phyloP scores from a whole-genome alignment of 2,888 invertebrate genomes.

The Cecidostiba fungosa region DNA sequence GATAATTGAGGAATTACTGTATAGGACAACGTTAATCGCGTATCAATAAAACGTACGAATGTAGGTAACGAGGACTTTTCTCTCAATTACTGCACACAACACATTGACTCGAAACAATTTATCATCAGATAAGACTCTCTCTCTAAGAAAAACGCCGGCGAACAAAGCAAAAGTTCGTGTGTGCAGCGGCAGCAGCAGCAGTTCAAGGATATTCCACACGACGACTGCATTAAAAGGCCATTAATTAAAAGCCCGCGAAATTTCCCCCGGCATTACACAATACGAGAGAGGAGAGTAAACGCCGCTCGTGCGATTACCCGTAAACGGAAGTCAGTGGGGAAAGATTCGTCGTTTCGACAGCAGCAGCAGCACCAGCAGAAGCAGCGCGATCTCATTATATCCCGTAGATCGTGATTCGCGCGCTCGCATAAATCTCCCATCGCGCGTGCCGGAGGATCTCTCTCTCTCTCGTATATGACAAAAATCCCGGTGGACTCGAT shows the following conservation, averaged over 20 bases:
- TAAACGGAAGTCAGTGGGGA: slow-evolving; percentile 57
- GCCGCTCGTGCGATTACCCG: slow-evolving; percentile 38
- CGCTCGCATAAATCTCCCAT: not conserved
- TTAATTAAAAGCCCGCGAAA: slow-evolving; percentile 54
- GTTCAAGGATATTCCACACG: slow-evolving; percentile 33
- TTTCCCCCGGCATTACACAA: slow-evolving; percentile 39
- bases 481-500: slow-evolving; percentile 19
- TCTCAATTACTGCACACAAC: slow-evolving; percentile 39
- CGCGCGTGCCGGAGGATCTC: not conserved
- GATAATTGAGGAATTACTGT: slow-evolving; percentile 41
- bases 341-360: slow-evolving; percentile 56
- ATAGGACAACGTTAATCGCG: not conserved
- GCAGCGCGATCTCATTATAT: slow-evolving; percentile 13
- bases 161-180: not conserved
- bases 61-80: not conserved
- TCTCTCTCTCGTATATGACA: not conserved
- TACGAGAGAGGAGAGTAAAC: not conserved
- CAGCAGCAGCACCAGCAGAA: not conserved
- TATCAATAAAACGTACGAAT: no score
- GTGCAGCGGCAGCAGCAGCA: not conserved
- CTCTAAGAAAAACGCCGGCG: not conserved
- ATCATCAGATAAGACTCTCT: slow-evolving; percentile 24
- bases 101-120: slow-evolving; percentile 26
- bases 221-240: slow-evolving; percentile 53
- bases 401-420: slow-evolving; percentile 6